Percentiles rank a stretch among this genome's conserved stretches.
These are phyloP conservation scores for Sesamia nonagrioides DNA, from an alignment of 1,140 invertebrate species.

Conservation along the genomic window DNA sequence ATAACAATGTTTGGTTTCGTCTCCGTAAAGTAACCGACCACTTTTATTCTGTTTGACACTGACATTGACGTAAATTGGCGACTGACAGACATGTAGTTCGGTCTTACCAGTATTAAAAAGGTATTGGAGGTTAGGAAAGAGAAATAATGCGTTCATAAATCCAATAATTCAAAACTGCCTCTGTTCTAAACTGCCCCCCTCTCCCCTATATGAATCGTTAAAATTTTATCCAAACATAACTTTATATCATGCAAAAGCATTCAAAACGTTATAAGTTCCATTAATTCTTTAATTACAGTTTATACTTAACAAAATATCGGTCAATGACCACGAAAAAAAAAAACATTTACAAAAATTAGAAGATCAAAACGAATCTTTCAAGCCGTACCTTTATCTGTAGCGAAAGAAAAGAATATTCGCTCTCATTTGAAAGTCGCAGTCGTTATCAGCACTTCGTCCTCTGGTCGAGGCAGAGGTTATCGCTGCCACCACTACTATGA, in stretches of 20 bases:
- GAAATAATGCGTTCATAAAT: no score
- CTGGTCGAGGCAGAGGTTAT: slow-evolving; percentile 79
- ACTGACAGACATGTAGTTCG: no score
- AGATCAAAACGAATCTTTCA: slow-evolving; percentile 24
- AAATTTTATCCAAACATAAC: no score
- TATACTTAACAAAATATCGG: neutral
- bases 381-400: slow-evolving; percentile 58
- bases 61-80: no score
- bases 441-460: slow-evolving; percentile 76
- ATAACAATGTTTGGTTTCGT: no score
- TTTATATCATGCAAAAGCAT: neutral
- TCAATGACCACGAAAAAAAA: neutral
- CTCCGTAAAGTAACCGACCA: no score
- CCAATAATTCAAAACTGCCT: no score
- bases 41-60: no score
- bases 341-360: neutral
- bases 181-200: no score
- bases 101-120: no score
- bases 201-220: no score
- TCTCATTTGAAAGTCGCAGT: slow-evolving; percentile 74
- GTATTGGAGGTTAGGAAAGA: no score
- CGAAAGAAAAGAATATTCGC: slow-evolving; percentile 73
- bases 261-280: neutral
- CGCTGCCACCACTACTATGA: slow-evolving; percentile 62
- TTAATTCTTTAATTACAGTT: neutral